phyloP scores from a whole-genome alignment of 2,888 invertebrate species.

The Chrysolina oricalcia region DNA sequence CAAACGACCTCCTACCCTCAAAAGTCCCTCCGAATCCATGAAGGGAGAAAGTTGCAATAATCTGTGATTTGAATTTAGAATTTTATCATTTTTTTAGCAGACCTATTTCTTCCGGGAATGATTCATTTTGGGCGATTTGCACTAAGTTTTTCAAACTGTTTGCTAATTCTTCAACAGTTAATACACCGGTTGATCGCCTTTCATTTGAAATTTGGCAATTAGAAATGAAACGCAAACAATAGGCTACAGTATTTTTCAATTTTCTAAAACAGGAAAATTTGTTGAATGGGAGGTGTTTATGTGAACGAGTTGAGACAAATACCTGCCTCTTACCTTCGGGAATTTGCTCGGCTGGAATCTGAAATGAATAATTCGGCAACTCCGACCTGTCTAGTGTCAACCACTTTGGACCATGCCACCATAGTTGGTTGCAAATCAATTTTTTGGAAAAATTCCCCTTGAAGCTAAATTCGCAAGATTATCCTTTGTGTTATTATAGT shows the following conservation, averaged over 20 bases:
- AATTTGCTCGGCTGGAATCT: background rate
- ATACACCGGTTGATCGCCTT: background rate
- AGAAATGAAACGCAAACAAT: constrained; percentile 11
- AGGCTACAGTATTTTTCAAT: background rate
- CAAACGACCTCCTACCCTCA: constrained; percentile 29
- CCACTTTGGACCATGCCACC: constrained; percentile 36
- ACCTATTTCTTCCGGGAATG: background rate
- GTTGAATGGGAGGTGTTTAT: background rate
- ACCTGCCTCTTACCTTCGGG: background rate
- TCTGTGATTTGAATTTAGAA: background rate
- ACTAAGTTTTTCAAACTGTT: background rate
- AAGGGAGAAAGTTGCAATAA: constrained; percentile 20
- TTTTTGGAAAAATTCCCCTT: constrained; percentile 28
- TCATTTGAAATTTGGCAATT: background rate
- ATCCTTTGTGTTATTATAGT: constrained; percentile 25
- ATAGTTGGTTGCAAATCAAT: constrained; percentile 20
- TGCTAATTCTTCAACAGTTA: constrained; percentile 3
- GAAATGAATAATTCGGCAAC: background rate
- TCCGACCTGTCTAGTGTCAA: constrained; percentile 8
- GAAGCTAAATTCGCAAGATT: constrained; percentile 32
- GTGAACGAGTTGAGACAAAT: background rate
- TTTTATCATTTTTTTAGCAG: background rate
- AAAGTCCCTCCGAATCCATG: constrained; percentile 17
- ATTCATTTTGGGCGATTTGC: background rate
- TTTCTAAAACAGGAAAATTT: background rate